Conservation (phyloP, 2,888 invertebrate genomes). For the Dynastes grantii region DNA sequence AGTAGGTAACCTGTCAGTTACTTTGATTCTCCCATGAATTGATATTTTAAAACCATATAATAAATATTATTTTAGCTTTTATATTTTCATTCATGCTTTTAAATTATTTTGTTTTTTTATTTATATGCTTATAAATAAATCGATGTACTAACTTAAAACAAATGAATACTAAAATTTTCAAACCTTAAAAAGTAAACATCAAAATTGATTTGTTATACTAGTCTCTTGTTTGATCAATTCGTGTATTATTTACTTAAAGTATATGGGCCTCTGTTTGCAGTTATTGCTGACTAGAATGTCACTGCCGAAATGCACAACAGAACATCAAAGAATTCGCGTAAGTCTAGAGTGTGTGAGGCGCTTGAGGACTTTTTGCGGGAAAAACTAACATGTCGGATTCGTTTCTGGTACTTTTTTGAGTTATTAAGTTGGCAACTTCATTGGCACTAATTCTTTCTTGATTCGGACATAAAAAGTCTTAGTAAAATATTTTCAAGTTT, state of each 20-base stretch:
- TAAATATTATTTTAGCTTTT: constrained; percentile 18
- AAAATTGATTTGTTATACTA: too few relatives aligned
- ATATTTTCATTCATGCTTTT: background rate
- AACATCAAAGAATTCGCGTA: constrained; percentile 94
- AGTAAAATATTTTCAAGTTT: background rate
- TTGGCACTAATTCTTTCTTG: too few relatives aligned
- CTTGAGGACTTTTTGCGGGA: constrained; percentile 44
- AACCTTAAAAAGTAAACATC: too few relatives aligned
- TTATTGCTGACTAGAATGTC: constrained; percentile 92
- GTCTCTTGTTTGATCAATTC: constrained; percentile 4
- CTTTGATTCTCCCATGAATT: too few relatives aligned
- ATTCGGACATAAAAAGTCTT: too few relatives aligned
- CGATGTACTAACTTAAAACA: background rate
- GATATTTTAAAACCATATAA: background rate
- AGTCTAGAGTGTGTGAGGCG: constrained; percentile 71
- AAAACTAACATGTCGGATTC: constrained; percentile 30
- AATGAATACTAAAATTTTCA: too few relatives aligned
- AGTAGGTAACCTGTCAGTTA: too few relatives aligned
- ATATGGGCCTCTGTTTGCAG: constrained; percentile 77
- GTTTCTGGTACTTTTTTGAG: constrained; percentile 18
- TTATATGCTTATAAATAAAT: background rate
- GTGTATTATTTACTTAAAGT: constrained; percentile 38
- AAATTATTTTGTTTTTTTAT: background rate
- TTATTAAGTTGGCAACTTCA: constrained; percentile 17
- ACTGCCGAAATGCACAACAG: constrained; percentile 87